A percentile compares a stretch with the other conserved stretches of the same genome.
phyloP scores from a whole-genome alignment of 2,888 invertebrate species.

The Caenorhabditis plicata region DNA sequence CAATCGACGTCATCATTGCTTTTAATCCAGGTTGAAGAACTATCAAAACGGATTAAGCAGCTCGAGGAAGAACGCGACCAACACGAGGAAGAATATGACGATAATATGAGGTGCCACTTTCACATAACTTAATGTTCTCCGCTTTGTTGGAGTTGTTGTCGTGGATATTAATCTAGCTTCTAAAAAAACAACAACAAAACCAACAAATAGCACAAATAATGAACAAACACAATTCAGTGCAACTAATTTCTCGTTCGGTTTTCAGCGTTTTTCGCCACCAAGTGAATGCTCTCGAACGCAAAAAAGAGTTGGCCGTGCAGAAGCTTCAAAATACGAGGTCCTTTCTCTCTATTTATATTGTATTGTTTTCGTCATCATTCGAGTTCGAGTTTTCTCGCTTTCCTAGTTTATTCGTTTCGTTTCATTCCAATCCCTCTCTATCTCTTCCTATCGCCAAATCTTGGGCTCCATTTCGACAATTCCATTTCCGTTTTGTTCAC shows the following conservation, averaged over 20 bases:
- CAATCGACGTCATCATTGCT: background rate
- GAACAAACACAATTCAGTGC: too few species aligned
- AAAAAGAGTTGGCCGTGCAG: conserved; percentile 78
- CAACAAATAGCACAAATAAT: background rate
- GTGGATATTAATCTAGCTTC: background rate
- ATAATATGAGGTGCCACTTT: conserved; percentile 41
- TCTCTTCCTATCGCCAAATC: background rate
- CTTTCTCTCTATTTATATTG: conserved; percentile 45
- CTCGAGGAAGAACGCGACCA: conserved; percentile 76
- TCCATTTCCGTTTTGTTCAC: background rate
- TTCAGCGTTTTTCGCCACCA: conserved; percentile 81
- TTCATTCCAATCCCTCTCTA: background rate
- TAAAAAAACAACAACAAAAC: background rate
- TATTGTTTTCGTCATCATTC: too few species aligned
- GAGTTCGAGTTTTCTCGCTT: too few species aligned
- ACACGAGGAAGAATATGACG: conserved; percentile 66
- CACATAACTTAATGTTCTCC: background rate
- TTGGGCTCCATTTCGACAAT: too few species aligned
- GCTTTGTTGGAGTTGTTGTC: background rate
- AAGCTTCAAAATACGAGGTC: conserved; percentile 75
- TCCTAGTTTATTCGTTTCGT: too few species aligned
- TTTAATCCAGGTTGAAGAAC: conserved; percentile 67
- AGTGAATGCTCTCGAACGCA: conserved; percentile 73
- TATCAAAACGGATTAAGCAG: conserved; percentile 74
- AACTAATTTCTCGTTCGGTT: background rate